Conservation (phyloP, 1,140 invertebrate species). For the Ostrea edulis region DNA sequence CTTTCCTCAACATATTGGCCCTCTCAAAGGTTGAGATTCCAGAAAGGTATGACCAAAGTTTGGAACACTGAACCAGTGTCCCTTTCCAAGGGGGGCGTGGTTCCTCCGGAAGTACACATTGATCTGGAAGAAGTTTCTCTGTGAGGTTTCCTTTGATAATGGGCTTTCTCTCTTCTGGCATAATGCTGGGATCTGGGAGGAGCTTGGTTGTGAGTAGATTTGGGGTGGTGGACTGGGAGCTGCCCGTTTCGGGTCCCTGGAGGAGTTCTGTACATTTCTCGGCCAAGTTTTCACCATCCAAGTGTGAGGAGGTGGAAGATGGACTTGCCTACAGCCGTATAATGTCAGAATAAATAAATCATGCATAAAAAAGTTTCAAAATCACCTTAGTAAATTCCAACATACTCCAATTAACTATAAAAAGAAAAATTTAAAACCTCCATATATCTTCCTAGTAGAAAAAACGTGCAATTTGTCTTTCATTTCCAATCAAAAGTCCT, state of each 20-base stretch:
- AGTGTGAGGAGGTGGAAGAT: constrained; percentile 15
- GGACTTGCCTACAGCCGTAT: constrained; percentile 35
- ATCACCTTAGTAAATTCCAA: constrained; percentile 3
- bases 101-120: constrained; percentile 40
- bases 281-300: constrained; percentile 14
- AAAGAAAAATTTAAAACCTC: neutral
- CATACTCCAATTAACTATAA: neutral
- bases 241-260: neutral
- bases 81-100: constrained; percentile 67
- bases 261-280: constrained; percentile 22
- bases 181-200: constrained; percentile 20
- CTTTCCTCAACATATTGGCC: constrained; percentile 75
- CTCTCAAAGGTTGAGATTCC: constrained; percentile 70
- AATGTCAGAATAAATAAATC: constrained; percentile 23
- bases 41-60: constrained; percentile 71
- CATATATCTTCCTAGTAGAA: neutral
- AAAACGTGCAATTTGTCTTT: neutral
- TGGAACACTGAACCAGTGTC: constrained; percentile 70
- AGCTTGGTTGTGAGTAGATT: neutral
- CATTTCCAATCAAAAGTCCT: neutral
- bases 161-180: neutral
- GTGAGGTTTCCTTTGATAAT: constrained; percentile 1
- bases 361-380: constrained; percentile 21
- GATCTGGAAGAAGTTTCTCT: constrained; percentile 31
- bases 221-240: neutral